A percentile compares a stretch with the other conserved stretches of the same genome.
These are phyloP conservation scores for Excalfactoria chinensis DNA, from an alignment of 2,113 vertebrate species.

Conservation along the genomic window DNA sequence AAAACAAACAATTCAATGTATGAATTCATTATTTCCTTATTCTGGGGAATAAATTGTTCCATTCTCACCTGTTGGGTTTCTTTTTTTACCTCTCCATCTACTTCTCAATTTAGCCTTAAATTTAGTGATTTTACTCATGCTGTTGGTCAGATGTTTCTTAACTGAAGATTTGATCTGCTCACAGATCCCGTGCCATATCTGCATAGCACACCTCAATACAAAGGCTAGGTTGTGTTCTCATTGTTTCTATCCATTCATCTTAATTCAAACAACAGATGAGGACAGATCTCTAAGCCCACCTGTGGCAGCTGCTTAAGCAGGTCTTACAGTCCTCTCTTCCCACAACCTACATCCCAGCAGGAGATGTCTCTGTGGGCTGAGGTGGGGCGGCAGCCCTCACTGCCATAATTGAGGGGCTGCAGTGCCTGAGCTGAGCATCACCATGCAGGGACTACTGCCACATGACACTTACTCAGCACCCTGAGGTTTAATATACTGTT, in stretches of 20 bases:
- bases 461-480: background rate
- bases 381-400: background rate
- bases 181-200: background rate
- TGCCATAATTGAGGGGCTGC: fast-evolving
- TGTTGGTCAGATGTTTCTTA: background rate
- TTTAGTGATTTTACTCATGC: background rate
- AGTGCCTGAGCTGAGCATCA: fast-evolving
- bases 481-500: background rate
- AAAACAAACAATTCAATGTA: background rate
- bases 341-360: background rate
- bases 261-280: background rate
- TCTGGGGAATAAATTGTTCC: background rate
- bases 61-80: background rate
- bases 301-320: conserved; percentile 38
- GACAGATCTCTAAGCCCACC: background rate
- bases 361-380: background rate
- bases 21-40: background rate
- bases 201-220: background rate
- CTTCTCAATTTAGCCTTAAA: background rate
- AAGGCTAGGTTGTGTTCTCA: background rate
- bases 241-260: background rate
- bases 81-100: background rate
- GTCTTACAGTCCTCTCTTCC: background rate
- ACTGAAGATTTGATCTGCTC: background rate
- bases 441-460: background rate